Conservation (phyloP, 2,888 invertebrate species). For the Capitulum mitella region DNA sequence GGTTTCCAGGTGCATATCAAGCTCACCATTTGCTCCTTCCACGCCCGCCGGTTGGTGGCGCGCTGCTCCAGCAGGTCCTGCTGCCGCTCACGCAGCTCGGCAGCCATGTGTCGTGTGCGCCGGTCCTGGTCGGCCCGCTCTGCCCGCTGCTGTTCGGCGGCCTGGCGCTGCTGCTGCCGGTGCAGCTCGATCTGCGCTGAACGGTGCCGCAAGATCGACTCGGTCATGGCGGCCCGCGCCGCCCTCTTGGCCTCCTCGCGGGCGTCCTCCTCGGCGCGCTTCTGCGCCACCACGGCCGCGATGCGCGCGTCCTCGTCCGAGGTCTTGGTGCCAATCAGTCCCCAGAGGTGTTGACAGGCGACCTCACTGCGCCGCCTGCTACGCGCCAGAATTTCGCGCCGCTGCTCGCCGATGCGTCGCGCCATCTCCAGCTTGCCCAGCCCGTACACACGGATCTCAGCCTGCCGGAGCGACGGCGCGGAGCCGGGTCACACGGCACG, state of each 20-base stretch:
- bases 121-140: background rate
- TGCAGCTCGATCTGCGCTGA: background rate
- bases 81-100: constrained; percentile 9
- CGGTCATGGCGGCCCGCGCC: background rate
- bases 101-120: background rate
- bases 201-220: background rate
- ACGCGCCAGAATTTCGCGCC: background rate
- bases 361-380: background rate
- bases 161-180: background rate
- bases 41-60: background rate
- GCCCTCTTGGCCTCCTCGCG: background rate
- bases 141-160: background rate
- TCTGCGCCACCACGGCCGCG: constrained; percentile 3
- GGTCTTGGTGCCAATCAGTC: no score
- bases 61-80: constrained; percentile 3
- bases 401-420: background rate
- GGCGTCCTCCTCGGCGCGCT: constrained; percentile 2
- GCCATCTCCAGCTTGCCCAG: constrained; percentile 4
- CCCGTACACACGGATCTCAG: background rate
- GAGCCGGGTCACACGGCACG: no score
- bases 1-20: no score
- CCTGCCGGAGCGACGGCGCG: no score
- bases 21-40: background rate
- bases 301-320: constrained; percentile 18
- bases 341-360: background rate